Evolutionary conservation across 1,140 invertebrate species (phyloP).

Genomic region (Pentalonia nigronervosa): DNA sequence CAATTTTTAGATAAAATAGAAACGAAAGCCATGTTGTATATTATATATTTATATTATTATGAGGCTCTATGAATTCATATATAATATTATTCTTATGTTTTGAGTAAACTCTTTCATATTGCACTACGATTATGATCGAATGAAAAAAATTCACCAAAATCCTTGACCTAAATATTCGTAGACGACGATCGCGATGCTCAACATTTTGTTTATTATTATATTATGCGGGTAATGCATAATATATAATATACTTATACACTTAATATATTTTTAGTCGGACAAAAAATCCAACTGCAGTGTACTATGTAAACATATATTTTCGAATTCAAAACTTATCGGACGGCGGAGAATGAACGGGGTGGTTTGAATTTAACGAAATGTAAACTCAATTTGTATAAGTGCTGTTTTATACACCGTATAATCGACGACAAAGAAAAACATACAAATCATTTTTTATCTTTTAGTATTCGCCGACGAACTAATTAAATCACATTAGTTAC

Average conservation of each 20-base stretch:
- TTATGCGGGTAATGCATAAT: not conserved
- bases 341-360: not conserved
- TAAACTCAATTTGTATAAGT: not conserved
- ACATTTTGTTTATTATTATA: not conserved
- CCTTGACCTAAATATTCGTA: slow-evolving; percentile 24
- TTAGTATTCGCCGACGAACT: not conserved
- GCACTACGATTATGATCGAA: not conserved
- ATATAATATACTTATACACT: not conserved
- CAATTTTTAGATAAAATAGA: slow-evolving; percentile 1
- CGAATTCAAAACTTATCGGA: not conserved
- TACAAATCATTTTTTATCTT: slow-evolving; percentile 36
- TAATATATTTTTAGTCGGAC: not conserved
- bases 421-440: not conserved
- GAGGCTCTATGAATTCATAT: not conserved
- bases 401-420: not conserved
- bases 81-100: not conserved
- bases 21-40: not conserved
- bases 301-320: not conserved
- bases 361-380: not conserved
- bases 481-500: slow-evolving; percentile 50
- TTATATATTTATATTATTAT: too few species aligned
- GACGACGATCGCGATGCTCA: not conserved
- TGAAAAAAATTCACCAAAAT: slow-evolving; percentile 20
- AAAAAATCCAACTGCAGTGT: not conserved
- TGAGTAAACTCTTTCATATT: not conserved